Conservation (phyloP, 2,888 invertebrate genomes). For the Parnassius orleans region DNA sequence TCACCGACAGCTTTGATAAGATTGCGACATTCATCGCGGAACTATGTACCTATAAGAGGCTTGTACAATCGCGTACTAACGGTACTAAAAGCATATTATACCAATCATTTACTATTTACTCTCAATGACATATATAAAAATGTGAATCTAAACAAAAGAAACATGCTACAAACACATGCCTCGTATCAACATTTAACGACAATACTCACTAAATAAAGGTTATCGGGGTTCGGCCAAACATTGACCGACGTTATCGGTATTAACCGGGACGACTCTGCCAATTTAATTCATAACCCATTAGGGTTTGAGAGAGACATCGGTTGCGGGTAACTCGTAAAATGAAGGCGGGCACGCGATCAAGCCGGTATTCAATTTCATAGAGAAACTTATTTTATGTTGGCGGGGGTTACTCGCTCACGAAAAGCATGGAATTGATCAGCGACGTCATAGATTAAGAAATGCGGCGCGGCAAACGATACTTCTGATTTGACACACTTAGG, state of each 20-base stretch:
- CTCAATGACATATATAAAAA: background rate
- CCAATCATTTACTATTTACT: background rate
- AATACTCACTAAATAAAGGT: slow-evolving; percentile 51
- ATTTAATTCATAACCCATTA: slow-evolving; percentile 64
- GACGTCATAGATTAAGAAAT: slow-evolving; percentile 30
- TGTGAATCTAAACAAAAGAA: slow-evolving; percentile 10
- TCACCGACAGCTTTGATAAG: too few relatives aligned
- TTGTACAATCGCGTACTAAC: too few relatives aligned
- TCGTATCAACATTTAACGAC: slow-evolving; percentile 50
- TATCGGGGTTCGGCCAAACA: slow-evolving; percentile 56
- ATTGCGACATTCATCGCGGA: background rate
- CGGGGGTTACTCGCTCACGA: slow-evolving; percentile 56
- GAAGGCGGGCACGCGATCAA: slow-evolving; percentile 61
- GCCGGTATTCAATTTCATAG: slow-evolving; percentile 71
- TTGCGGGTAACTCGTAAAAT: slow-evolving; percentile 55
- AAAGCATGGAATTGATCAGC: slow-evolving; percentile 57
- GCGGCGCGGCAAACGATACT: slow-evolving; percentile 25
- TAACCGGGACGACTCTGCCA: slow-evolving; percentile 58
- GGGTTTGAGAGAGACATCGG: slow-evolving; percentile 64
- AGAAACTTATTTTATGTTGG: slow-evolving; percentile 67
- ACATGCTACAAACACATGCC: slow-evolving; percentile 40
- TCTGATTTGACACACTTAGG: background rate
- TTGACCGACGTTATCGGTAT: slow-evolving; percentile 50
- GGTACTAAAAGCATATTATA: too few relatives aligned
- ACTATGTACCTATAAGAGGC: background rate